Conservation (phyloP, 2,113 vertebrate species). For the Protomyctophum bolini region DNA sequence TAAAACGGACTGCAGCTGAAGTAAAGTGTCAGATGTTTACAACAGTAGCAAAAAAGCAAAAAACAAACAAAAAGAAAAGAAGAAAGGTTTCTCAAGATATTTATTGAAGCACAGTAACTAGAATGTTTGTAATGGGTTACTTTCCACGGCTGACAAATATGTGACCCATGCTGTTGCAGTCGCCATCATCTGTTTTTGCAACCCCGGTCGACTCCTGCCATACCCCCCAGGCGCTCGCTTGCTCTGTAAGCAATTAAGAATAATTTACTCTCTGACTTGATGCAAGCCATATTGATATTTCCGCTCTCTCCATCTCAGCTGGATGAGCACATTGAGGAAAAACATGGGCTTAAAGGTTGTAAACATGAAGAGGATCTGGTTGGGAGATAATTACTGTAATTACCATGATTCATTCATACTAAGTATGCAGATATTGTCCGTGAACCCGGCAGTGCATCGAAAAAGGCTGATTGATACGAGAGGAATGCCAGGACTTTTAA, state of each 20-base stretch:
- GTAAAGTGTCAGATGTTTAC: no score
- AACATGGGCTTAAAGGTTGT: constrained; percentile 58
- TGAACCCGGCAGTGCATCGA: constrained; percentile 56
- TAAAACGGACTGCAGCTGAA: no score
- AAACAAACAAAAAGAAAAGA: no score
- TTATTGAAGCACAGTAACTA: neutral
- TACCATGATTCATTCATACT: constrained; percentile 67
- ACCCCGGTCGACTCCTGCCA: constrained; percentile 22
- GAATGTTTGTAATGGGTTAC: constrained; percentile 9
- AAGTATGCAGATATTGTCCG: constrained; percentile 54
- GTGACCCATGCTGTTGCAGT: constrained; percentile 22
- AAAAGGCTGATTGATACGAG: constrained; percentile 28
- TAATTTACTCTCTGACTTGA: constrained; percentile 60
- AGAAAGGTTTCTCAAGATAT: no score
- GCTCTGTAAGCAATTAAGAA: constrained; percentile 70
- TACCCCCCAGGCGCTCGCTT: constrained; percentile 36
- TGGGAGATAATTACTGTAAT: constrained; percentile 69
- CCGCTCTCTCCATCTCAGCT: constrained; percentile 30
- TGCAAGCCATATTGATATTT: constrained; percentile 62
- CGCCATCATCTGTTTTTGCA: constrained; percentile 14
- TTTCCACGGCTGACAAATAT: constrained; percentile 20
- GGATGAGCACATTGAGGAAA: constrained; percentile 46
- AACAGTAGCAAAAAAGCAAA: no score
- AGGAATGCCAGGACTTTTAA: constrained; percentile 42
- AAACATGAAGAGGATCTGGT: constrained; percentile 72